Evolutionary conservation across 2,113 vertebrate species (phyloP).

Genomic region (Galemys pyrenaicus): DNA sequence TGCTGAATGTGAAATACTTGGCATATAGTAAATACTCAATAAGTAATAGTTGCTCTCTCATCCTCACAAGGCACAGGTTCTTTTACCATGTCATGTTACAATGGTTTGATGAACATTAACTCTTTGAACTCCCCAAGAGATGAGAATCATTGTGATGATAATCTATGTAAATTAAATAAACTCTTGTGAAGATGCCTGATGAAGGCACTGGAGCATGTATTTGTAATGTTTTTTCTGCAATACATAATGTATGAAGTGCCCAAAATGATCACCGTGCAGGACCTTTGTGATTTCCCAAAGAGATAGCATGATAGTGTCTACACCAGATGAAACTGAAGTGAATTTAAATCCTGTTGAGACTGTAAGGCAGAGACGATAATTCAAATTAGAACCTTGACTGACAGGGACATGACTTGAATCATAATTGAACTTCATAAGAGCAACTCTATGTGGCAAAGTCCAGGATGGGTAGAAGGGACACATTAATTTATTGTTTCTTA

Average conservation of each 20-base stretch:
- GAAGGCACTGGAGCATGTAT: background rate
- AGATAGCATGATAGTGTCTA: background rate
- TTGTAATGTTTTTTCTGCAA: background rate
- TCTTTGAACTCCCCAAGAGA: slow-evolving; percentile 1
- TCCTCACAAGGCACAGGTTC: background rate
- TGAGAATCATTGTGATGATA: background rate
- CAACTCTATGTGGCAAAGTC: background rate
- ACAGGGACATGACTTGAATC: background rate
- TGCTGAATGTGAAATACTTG: background rate
- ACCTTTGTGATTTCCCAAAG: background rate
- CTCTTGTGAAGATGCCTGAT: background rate
- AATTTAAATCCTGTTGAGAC: background rate
- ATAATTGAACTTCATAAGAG: background rate
- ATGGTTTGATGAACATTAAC: background rate
- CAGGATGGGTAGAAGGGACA: background rate
- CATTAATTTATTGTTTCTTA: background rate
- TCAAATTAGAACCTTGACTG: background rate
- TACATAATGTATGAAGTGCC: background rate
- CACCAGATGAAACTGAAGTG: background rate
- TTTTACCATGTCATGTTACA: background rate
- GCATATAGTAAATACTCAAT: background rate
- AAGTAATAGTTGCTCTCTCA: slow-evolving; percentile 26
- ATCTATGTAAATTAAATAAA: slow-evolving; percentile 42
- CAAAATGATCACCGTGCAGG: background rate
- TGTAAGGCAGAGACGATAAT: background rate